These are phyloP conservation scores for Exocentrus adspersus DNA, from an alignment of 2,888 invertebrate species.

Conservation along the genomic window DNA sequence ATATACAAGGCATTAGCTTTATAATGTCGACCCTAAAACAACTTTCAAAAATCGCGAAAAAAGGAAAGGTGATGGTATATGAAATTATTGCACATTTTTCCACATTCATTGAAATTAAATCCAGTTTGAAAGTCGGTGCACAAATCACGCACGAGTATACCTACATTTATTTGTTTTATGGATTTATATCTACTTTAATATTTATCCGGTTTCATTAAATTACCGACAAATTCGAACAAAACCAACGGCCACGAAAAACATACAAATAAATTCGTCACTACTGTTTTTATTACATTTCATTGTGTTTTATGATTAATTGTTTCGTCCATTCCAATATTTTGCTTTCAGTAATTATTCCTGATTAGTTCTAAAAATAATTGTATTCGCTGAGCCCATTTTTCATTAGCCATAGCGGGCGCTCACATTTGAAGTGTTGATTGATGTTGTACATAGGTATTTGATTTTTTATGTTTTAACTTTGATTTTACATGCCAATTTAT, in stretches of 20 bases:
- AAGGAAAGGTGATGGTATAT: too few species aligned
- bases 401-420: slow-evolving; percentile 38
- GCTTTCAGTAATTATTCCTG: slow-evolving; percentile 43
- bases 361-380: slow-evolving; percentile 47
- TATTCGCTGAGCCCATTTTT: slow-evolving; percentile 43
- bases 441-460: slow-evolving; percentile 36
- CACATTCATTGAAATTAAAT: too few species aligned
- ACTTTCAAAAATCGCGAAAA: too few species aligned
- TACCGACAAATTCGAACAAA: neutral
- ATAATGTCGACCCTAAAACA: too few species aligned
- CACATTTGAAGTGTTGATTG: slow-evolving; percentile 39
- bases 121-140: too few species aligned
- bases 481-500: slow-evolving; percentile 22
- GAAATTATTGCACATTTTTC: too few species aligned
- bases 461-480: slow-evolving; percentile 31
- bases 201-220: too few species aligned
- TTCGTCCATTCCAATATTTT: slow-evolving; percentile 25
- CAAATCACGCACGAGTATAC: too few species aligned
- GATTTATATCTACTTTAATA: neutral
- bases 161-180: too few species aligned
- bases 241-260: slow-evolving; percentile 3
- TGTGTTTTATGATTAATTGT: slow-evolving; percentile 28
- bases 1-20: too few species aligned
- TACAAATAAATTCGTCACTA: neutral
- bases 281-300: slow-evolving; percentile 15